Conservation (phyloP, 1,140 invertebrate genomes). For the Drosophila paulistorum region DNA sequence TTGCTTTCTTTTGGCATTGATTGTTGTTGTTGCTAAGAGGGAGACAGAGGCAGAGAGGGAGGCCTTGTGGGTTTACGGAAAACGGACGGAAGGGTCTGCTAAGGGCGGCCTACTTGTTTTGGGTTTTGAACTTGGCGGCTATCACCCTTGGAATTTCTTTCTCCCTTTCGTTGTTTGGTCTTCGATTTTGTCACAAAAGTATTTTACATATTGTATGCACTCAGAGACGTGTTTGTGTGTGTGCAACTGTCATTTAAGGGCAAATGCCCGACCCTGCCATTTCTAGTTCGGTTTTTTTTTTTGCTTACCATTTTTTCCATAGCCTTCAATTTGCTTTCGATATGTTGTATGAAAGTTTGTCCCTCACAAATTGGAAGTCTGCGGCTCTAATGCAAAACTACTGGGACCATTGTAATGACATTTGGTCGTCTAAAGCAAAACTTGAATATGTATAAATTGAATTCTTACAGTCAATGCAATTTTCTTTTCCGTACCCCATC, state of each 20-base stretch:
- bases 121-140: slow-evolving; percentile 11
- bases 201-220: slow-evolving; percentile 34
- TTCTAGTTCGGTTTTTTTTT: not conserved
- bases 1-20: slow-evolving; percentile 43
- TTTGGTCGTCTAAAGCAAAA: slow-evolving; percentile 14
- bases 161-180: not conserved
- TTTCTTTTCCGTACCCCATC: not conserved
- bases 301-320: not conserved
- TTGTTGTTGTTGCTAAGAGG: slow-evolving; percentile 1
- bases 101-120: slow-evolving; percentile 38
- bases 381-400: slow-evolving; percentile 45
- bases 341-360: slow-evolving; percentile 5
- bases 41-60: no score
- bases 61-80: no score
- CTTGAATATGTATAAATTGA: slow-evolving; percentile 7
- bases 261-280: not conserved
- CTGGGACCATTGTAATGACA: slow-evolving; percentile 49
- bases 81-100: no score
- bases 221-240: not conserved
- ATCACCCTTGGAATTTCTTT: not conserved
- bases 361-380: slow-evolving; percentile 44
- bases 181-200: slow-evolving; percentile 36
- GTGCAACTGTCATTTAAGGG: not conserved
- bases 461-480: slow-evolving; percentile 18
- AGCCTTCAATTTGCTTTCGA: slow-evolving; percentile 16